These are phyloP conservation scores for Phyto melanocephala DNA, from an alignment of 2,888 invertebrate genomes.

Conservation along the genomic window DNA sequence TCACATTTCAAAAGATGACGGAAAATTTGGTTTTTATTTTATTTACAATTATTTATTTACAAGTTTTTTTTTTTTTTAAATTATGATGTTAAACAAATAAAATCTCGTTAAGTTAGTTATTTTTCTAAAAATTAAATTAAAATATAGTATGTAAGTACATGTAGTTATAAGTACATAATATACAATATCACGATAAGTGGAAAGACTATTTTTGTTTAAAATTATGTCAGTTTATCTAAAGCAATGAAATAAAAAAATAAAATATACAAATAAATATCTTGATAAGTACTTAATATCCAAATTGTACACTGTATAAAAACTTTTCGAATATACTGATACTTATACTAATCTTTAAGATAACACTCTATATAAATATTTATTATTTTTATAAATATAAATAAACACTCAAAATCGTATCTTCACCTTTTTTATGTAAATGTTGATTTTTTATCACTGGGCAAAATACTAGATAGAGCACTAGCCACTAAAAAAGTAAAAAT, in stretches of 20 bases:
- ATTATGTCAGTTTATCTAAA: not conserved
- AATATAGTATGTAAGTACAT: not conserved
- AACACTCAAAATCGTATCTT: not conserved
- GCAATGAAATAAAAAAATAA: not conserved
- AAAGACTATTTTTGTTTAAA: not conserved
- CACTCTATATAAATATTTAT: no score
- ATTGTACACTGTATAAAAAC: not conserved
- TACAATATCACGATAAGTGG: no score
- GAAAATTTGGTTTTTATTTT: not conserved
- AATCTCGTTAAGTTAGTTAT: constrained; percentile 9
- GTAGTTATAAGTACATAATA: no score
- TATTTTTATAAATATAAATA: not conserved
- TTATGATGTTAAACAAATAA: constrained; percentile 6
- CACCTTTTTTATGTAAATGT: constrained; percentile 64
- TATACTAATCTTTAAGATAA: not conserved
- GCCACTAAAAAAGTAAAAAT: constrained; percentile 67
- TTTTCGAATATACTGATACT: not conserved
- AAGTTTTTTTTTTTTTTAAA: not conserved
- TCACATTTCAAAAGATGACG: no score
- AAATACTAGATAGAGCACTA: constrained; percentile 68
- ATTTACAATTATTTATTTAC: constrained; percentile 22
- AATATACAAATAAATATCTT: not conserved
- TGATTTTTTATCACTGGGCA: constrained; percentile 70
- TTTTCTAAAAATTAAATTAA: not conserved
- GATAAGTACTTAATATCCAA: constrained; percentile 5